Base-by-base conservation (phyloP, 2,113 vertebrate genomes). In the Condylura cristata region DNA sequence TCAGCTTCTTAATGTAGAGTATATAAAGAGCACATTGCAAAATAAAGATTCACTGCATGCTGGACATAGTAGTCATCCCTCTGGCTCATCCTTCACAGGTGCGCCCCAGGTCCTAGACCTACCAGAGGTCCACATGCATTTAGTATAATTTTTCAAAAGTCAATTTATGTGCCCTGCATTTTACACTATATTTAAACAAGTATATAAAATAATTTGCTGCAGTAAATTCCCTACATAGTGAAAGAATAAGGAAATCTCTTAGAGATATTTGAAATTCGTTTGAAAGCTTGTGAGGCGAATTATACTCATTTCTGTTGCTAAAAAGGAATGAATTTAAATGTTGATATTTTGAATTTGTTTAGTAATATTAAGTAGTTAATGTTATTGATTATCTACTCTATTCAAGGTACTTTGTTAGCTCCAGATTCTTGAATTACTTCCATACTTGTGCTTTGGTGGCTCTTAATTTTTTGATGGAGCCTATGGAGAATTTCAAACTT, bases 111-210 rank as follows among this genome's bases (percentile, higher is more conserved):
- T n/a, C n/a, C n/a, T n/a, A n/a, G n/a, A n/a, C n/a, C n/a, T n/a
- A n/a, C n/a, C n/a, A n/a, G n/a, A n/a, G n/a, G n/a, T n/a, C n/a
- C n/a, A n/a, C n/a, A n/a, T n/a, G 44, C 61, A 14, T 37, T 30
- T 90, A 60, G 41, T 84, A 1, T 65, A 8, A 71, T 71, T 89
- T 87, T 95, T 28, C 41, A 82, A 46, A 22, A 48, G 14, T 74
- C 72, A 87, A 41, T 20, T 60, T 70, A 82, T 81, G 11, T 17
- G 81, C 4, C 17, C 22, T 83, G 11, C 87, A 60, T 89, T 94
- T 89, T 58, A 90, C 94, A 44, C 37, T 89, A 56, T 75, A 81
- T 78, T 92, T 92, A 92, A 90, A 72, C 5, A 83, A 32, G 34
- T 48, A 66, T 68, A 6, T 66, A 28, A 91, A 65, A 24, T 44